Conservation (phyloP, 2,888 invertebrate species). For the Drosophila parthenogenetica region DNA sequence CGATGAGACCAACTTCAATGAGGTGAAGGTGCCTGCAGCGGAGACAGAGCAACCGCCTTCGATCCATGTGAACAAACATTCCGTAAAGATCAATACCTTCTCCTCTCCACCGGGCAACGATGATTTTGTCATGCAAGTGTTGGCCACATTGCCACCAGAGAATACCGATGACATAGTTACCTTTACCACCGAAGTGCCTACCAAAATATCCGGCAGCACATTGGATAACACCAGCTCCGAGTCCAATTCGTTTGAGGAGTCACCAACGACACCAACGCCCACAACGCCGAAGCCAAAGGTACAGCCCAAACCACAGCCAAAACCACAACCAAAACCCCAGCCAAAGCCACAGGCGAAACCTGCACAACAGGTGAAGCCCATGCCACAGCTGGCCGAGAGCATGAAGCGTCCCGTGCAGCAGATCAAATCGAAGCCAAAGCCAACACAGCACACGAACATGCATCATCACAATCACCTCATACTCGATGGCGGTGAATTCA, state of each 20-base stretch:
- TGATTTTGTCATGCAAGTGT: constrained; percentile 82
- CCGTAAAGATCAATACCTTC: constrained; percentile 82
- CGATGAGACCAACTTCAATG: constrained; percentile 44
- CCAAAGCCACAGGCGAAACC: constrained; percentile 40
- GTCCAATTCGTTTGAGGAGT: constrained; percentile 80
- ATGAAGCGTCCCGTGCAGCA: constrained; percentile 60
- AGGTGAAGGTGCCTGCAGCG: constrained; percentile 30
- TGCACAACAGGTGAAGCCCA: constrained; percentile 27
- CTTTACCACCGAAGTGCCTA: constrained; percentile 83
- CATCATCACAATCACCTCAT: constrained; percentile 77
- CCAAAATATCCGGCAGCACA: constrained; percentile 76
- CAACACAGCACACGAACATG: constrained; percentile 41
- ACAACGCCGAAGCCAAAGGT: constrained; percentile 46
- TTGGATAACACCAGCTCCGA: constrained; percentile 77
- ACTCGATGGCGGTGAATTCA: constrained; percentile 85
- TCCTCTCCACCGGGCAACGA: constrained; percentile 78
- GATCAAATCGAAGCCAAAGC: constrained; percentile 46
- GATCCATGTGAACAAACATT: constrained; percentile 80
- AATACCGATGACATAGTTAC: constrained; percentile 59
- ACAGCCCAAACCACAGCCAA: constrained; percentile 29
- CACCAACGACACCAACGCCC: constrained; percentile 30
- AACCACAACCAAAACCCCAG: constrained; percentile 19
- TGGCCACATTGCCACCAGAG: constrained; percentile 76
- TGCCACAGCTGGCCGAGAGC: constrained; percentile 59
- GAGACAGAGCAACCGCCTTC: constrained; percentile 56